Evolutionary conservation across 23 tunicate genomes (phyloP).

Genomic region (Ciona savignyi): DNA sequence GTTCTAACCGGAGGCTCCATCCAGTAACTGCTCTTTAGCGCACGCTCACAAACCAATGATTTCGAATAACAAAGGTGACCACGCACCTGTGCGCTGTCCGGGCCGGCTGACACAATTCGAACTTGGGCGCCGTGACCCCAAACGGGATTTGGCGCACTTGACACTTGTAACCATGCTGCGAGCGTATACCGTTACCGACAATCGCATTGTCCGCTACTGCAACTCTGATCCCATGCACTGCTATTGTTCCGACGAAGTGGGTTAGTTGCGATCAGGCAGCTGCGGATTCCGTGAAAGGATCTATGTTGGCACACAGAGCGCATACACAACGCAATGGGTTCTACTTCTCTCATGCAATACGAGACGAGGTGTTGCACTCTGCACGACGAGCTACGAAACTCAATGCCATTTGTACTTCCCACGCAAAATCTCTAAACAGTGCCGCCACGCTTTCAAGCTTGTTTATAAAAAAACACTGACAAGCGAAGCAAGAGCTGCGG

Average conservation of each 20-base stretch:
- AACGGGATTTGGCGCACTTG: constrained; percentile 40
- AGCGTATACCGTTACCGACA: background rate
- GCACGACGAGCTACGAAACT: too few species aligned
- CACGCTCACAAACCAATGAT: constrained; percentile 4
- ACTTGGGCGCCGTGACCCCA: constrained; percentile 27
- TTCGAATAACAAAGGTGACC: background rate
- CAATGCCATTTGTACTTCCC: too few species aligned
- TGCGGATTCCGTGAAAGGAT: too few species aligned
- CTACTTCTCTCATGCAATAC: background rate
- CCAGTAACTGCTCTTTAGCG: background rate
- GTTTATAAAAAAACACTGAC: background rate
- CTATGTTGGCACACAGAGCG: too few species aligned
- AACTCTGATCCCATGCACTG: background rate
- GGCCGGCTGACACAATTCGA: constrained; percentile 17
- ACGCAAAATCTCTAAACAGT: too few species aligned
- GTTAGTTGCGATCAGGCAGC: background rate
- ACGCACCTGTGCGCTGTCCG: constrained; percentile 22
- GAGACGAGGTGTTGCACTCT: background rate
- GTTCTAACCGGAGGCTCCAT: background rate
- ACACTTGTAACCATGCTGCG: constrained; percentile 19
- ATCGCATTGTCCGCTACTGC: background rate
- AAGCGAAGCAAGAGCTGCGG: background rate
- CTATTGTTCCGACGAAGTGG: background rate
- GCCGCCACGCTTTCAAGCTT: background rate
- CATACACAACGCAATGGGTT: too few species aligned